Evolutionary conservation across 2,113 vertebrate species (phyloP).

Genomic region (Corythornis madagascariensis): DNA sequence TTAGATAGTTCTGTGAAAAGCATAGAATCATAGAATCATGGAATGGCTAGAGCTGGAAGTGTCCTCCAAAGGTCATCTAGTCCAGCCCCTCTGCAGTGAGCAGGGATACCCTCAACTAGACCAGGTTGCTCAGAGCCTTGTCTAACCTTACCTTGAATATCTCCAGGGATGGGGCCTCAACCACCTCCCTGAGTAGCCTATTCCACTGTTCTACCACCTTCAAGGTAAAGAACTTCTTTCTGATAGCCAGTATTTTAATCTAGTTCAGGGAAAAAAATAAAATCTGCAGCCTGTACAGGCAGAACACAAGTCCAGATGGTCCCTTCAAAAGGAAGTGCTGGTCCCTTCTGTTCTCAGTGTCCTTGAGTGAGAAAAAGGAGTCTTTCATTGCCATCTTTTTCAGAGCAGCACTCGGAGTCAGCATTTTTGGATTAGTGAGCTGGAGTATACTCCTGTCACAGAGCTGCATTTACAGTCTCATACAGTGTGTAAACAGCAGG

Average conservation of each 20-base stretch:
- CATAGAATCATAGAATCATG: background rate
- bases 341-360: slow-evolving; percentile 41
- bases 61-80: too few relatives aligned
- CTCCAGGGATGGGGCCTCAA: too few relatives aligned
- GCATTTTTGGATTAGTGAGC: slow-evolving; percentile 51
- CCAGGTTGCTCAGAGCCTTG: too few relatives aligned
- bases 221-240: too few relatives aligned
- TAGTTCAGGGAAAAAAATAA: background rate
- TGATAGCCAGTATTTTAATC: background rate
- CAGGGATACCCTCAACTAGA: too few relatives aligned
- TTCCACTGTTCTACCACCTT: too few relatives aligned
- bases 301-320: slow-evolving; percentile 34
- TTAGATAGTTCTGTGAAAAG: background rate
- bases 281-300: background rate
- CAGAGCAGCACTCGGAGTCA: slow-evolving; percentile 13
- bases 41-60: too few relatives aligned
- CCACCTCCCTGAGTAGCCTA: too few relatives aligned
- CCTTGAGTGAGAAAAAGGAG: background rate
- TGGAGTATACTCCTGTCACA: background rate
- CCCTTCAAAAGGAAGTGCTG: background rate
- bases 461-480: background rate
- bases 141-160: too few relatives aligned
- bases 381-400: slow-evolving; percentile 23
- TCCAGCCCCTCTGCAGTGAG: too few relatives aligned
- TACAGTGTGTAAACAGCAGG: background rate